Base-by-base conservation (phyloP, 1,140 invertebrate species). In the Lucilia sericata region DNA sequence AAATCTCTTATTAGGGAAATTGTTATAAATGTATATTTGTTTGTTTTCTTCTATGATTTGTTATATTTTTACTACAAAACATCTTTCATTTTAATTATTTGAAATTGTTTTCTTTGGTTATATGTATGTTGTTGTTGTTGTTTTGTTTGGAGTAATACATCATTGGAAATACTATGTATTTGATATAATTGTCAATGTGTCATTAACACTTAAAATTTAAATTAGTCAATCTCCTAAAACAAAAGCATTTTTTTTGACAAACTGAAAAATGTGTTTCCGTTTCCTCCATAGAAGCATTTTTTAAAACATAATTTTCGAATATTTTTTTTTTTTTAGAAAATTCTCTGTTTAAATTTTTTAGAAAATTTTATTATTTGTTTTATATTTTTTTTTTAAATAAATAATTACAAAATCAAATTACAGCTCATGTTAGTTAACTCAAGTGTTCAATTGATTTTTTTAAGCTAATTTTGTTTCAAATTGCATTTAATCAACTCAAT, bases 61-160 rank as follows among this genome's bases (percentile, higher is more conserved):
- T 30, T 30, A 30, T 30, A 30, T 30, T 30, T 30, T 30, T 30
- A 30, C 25, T 2, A 30, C 49, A 14, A 19, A 2, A 70, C 60
- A 70, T 70, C 19, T 21, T 70, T 70, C 65, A 70, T 70, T 70
- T 70, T 70, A 70, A 70, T 70, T 70, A 70, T 25, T 21, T 70
- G 21, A 21, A n/a, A 65, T 65, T 70, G 65, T 70, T 21, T 4
- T 17, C 42, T 3, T n/a, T 42, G 25, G 42, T 42, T 42, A 42
- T 42, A 30, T 55, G 51, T n/a, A 12, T 55, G 17, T 55, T 55
- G 5, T 55, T 55, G n/a, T n/a, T n/a, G n/a, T n/a, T 17, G 12
- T 55, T 55, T 55, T 55, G 10, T 51, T 51, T 7, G 49, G 5
- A 12, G 3, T 55, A 55, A 55, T 55, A 55, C 51, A 55, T 55